Percentiles rank a stretch among this genome's conserved stretches.
phyloP scores from a whole-genome alignment of 2,113 vertebrate genomes.

The Platanista minor region DNA sequence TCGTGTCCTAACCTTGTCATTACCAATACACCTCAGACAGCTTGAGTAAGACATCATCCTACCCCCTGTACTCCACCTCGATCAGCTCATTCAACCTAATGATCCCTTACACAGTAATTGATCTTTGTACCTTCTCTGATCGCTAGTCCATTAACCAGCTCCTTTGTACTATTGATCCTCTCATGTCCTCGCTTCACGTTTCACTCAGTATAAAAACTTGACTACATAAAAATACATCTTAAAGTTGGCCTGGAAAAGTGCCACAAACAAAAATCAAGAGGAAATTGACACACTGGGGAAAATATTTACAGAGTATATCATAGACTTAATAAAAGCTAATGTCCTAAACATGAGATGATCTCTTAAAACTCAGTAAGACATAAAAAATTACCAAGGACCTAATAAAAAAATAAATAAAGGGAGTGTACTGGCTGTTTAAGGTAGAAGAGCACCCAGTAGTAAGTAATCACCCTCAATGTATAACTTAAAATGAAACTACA shows the following conservation, averaged over 20 bases:
- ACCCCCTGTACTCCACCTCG: background rate
- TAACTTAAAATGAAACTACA: background rate
- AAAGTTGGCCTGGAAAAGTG: background rate
- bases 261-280: background rate
- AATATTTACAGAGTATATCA: background rate
- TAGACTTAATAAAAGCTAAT: background rate
- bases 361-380: background rate
- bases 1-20: background rate
- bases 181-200: background rate
- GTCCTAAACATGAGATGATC: background rate
- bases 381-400: background rate
- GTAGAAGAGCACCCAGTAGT: background rate
- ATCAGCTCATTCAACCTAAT: background rate
- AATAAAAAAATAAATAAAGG: background rate
- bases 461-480: background rate
- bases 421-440: background rate
- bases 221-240: background rate
- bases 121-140: background rate
- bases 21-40: fast-evolving
- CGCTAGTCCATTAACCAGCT: background rate
- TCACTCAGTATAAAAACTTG: background rate
- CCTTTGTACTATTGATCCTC: background rate
- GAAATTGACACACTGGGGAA: background rate
- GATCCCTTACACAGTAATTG: background rate
- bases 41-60: background rate